Percentiles rank a stretch among this genome's conserved stretches.
Evolutionary conservation across 2,797 vertebrate species (phyloP).

Genomic region (Nannoperca australis): DNA sequence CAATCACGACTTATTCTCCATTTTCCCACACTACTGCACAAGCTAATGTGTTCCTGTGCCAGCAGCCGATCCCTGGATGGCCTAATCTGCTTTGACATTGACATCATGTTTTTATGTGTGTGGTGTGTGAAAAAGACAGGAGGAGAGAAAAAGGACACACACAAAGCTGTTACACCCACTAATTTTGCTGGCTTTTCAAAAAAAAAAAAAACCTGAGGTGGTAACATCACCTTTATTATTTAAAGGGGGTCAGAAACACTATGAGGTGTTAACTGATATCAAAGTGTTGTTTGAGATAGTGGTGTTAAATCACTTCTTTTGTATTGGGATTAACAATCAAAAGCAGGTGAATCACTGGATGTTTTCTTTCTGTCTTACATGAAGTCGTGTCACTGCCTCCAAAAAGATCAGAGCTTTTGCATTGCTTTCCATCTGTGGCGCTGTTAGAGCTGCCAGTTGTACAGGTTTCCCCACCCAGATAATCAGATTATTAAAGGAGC

Average conservation of each 20-base stretch:
- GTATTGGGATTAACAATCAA: constrained; percentile 33
- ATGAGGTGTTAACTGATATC: constrained; percentile 46
- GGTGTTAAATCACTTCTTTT: constrained; percentile 26
- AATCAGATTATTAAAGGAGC: constrained; percentile 2
- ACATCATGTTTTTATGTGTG: constrained; percentile 24
- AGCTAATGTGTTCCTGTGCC: constrained; percentile 46
- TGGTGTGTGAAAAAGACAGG: constrained; percentile 18
- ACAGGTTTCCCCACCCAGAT: not conserved
- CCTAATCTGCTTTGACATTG: constrained; percentile 48
- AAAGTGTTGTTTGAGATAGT: constrained; percentile 43
- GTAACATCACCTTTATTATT: constrained; percentile 44
- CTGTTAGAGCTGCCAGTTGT: constrained; percentile 2
- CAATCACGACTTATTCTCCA: constrained; percentile 61
- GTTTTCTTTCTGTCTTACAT: constrained; percentile 16
- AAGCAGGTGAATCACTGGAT: constrained; percentile 15
- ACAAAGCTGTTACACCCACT: constrained; percentile 21
- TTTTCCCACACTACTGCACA: constrained; percentile 57
- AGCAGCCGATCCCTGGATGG: constrained; percentile 39
- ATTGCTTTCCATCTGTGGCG: not conserved
- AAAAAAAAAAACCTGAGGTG: constrained; percentile 32
- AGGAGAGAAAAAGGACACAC: not conserved
- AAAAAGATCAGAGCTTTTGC: not conserved
- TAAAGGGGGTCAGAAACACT: constrained; percentile 28
- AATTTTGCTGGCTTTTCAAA: constrained; percentile 36
- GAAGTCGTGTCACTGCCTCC: constrained; percentile 1